These are phyloP conservation scores for Channa argus DNA, from an alignment of 2,113 vertebrate genomes.

Conservation along the genomic window DNA sequence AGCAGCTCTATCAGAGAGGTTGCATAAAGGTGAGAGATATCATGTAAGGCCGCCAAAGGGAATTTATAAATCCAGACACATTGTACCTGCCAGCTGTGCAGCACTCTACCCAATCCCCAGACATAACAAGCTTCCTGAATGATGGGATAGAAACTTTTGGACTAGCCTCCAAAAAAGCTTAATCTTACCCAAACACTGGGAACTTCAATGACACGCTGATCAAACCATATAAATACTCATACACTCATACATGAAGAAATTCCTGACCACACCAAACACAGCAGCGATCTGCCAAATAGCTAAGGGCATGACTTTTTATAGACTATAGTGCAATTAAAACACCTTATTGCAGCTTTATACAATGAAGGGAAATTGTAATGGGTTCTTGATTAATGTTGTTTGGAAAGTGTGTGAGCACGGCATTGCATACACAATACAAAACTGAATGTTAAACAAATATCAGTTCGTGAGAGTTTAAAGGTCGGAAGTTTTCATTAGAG, in stretches of 20 bases:
- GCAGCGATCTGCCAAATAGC: slow-evolving; percentile 65
- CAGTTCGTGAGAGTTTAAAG: slow-evolving; percentile 40
- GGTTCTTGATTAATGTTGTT: slow-evolving; percentile 58
- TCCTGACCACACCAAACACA: slow-evolving; percentile 64
- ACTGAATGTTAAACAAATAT: slow-evolving; percentile 49
- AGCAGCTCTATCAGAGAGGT: slow-evolving; percentile 18
- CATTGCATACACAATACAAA: slow-evolving; percentile 40
- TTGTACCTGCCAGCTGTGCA: slow-evolving; percentile 78
- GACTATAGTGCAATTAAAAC: slow-evolving; percentile 65
- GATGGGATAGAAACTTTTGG: slow-evolving; percentile 69
- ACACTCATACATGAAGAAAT: slow-evolving; percentile 62
- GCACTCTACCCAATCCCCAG: slow-evolving; percentile 77
- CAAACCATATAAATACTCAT: slow-evolving; percentile 59
- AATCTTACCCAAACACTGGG: slow-evolving; percentile 71
- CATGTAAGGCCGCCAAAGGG: slow-evolving; percentile 68
- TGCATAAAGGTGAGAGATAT: slow-evolving; percentile 58
- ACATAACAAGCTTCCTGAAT: slow-evolving; percentile 84
- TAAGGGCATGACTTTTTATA: slow-evolving; percentile 55
- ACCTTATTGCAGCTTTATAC: slow-evolving; percentile 61
- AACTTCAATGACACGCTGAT: slow-evolving; percentile 68
- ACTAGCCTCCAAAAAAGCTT: slow-evolving; percentile 59
- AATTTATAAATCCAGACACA: slow-evolving; percentile 73
- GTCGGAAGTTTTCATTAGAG: slow-evolving; percentile 58
- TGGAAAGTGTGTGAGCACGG: slow-evolving; percentile 19
- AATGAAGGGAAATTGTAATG: slow-evolving; percentile 50